Evolutionary conservation across 2,888 invertebrate genomes (phyloP).

Genomic region (Lumbricus terrestris): DNA sequence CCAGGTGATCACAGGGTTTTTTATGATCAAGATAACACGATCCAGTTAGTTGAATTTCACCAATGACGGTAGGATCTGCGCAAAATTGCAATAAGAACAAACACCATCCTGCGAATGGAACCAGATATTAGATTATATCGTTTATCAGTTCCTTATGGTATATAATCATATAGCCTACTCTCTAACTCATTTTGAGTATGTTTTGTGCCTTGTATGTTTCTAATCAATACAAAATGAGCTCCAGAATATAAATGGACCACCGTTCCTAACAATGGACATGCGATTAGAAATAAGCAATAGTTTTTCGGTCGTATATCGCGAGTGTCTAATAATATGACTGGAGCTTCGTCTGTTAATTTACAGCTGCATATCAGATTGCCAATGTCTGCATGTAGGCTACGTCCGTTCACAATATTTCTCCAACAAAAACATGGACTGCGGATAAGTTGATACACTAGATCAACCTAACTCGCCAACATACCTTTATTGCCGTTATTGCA

Average conservation of each 20-base stretch:
- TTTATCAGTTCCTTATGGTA: too few species aligned
- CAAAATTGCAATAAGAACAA: background rate
- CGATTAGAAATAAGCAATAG: background rate
- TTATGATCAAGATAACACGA: background rate
- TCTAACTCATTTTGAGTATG: background rate
- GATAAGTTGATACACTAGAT: background rate
- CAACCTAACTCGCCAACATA: background rate
- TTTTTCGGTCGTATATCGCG: background rate
- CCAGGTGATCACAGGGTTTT: background rate
- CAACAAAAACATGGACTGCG: background rate
- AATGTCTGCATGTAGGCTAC: too few species aligned
- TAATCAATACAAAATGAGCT: background rate
- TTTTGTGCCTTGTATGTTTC: background rate
- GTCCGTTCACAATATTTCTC: background rate
- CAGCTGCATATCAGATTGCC: background rate
- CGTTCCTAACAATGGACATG: background rate
- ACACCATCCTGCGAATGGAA: background rate
- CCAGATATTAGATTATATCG: too few species aligned
- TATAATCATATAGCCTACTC: background rate
- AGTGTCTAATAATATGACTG: background rate
- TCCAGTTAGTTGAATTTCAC: background rate
- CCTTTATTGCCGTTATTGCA: background rate
- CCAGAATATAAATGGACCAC: background rate
- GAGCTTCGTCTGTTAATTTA: background rate
- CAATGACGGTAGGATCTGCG: background rate